These are phyloP conservation scores for Agrochola lychnidis DNA, from an alignment of 2,888 invertebrate species.

Conservation along the genomic window DNA sequence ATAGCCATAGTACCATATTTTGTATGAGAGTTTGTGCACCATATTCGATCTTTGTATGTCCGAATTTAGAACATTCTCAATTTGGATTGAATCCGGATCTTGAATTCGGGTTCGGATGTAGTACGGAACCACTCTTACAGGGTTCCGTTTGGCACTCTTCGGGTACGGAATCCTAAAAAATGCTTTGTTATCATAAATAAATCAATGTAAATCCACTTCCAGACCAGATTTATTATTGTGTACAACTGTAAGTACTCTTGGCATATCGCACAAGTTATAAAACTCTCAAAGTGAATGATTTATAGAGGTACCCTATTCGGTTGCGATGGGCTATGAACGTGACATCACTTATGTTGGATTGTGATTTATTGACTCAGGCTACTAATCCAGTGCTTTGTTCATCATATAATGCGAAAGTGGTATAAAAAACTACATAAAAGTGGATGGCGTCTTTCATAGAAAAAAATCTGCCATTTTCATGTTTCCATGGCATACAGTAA, in stretches of 20 bases:
- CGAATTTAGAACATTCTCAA: no score
- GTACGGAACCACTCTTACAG: no score
- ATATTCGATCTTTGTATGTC: no score
- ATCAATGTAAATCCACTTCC: not conserved
- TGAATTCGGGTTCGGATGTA: no score
- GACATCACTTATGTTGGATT: slow-evolving; percentile 30
- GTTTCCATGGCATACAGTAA: not conserved
- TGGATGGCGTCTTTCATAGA: no score
- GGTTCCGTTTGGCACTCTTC: no score
- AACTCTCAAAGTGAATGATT: slow-evolving; percentile 42
- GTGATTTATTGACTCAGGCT: slow-evolving; percentile 25
- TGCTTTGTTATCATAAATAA: not conserved
- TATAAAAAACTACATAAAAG: not conserved
- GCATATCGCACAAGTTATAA: slow-evolving; percentile 25
- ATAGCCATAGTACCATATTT: no score
- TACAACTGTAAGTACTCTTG: slow-evolving; percentile 27
- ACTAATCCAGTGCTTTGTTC: slow-evolving; percentile 7
- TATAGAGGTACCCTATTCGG: slow-evolving; percentile 25
- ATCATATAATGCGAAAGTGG: not conserved
- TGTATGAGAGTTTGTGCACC: no score
- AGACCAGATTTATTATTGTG: slow-evolving; percentile 14
- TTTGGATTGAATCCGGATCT: no score
- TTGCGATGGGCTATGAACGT: slow-evolving; percentile 18
- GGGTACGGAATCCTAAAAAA: no score
- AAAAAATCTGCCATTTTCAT: not conserved